A percentile compares a stretch with the other conserved stretches of the same genome.
phyloP scores from a whole-genome alignment of 1,140 invertebrate genomes.

The Drosophila nebulosa region DNA sequence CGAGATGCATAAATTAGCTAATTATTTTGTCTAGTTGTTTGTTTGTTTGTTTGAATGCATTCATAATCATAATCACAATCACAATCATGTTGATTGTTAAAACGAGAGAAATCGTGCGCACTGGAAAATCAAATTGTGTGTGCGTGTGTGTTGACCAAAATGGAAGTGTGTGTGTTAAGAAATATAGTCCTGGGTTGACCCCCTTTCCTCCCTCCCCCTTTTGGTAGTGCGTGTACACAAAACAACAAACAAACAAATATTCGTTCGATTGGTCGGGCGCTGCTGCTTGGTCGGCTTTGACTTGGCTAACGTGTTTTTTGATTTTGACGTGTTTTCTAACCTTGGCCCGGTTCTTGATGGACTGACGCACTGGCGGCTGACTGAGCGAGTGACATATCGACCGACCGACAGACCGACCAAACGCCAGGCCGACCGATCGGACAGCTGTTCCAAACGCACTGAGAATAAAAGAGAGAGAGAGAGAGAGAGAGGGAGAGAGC shows the following conservation, averaged over 20 bases:
- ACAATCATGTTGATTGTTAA: slow-evolving; percentile 40
- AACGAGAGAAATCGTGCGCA: slow-evolving; percentile 57
- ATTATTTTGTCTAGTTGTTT: slow-evolving; percentile 68
- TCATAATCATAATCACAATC: slow-evolving; percentile 19
- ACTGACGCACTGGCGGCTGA: slow-evolving; percentile 16
- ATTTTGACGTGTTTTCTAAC: slow-evolving; percentile 77
- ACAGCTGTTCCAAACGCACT: slow-evolving; percentile 48
- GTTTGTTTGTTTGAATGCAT: slow-evolving; percentile 43
- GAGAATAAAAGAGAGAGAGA: slow-evolving; percentile 12
- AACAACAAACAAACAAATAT: slow-evolving; percentile 16
- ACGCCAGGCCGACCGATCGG: too few relatives aligned
- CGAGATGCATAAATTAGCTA: slow-evolving; percentile 66
- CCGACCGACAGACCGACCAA: too few relatives aligned
- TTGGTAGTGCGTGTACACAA: slow-evolving; percentile 36
- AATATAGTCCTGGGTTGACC: neutral
- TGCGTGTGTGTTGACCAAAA: neutral
- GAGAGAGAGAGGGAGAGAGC: slow-evolving; percentile 15
- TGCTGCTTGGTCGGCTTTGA: slow-evolving; percentile 20
- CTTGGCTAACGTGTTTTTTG: slow-evolving; percentile 60
- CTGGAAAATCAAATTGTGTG: neutral
- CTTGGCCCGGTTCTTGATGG: slow-evolving; percentile 72
- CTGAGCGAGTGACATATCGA: slow-evolving; percentile 19
- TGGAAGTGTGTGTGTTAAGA: neutral
- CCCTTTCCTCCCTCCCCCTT: too few relatives aligned
- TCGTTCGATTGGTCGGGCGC: slow-evolving; percentile 27